Base-by-base conservation (phyloP, 2,888 invertebrate genomes). In the Chrysolina americana region DNA sequence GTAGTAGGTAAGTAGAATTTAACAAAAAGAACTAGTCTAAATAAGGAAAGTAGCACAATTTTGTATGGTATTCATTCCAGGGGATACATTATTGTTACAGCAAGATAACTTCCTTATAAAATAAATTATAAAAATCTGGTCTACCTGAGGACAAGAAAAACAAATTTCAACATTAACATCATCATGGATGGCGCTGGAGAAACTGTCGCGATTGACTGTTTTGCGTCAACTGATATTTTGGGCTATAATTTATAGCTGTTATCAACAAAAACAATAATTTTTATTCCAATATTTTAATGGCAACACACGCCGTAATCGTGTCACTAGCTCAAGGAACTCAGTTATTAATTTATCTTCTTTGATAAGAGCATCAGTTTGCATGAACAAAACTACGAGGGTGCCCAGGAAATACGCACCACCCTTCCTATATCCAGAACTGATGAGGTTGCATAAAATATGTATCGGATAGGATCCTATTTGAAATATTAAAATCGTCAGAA, bases 201-300 rank as follows among this genome's bases (percentile, higher is more conserved):
- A 48, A 17, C 53, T 10, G 21, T 0, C 13, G 13, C 19, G 9
- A 13, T 53, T 6, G 2, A 53, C 21, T 53, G 53, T 21, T 53
- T 21, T 53, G 21, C 53, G 13, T 53, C 53, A 53, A 53, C 53
- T 53, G 21, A 53, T 53, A 21, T 53, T 53, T 53, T 44, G 15
- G 8, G 0, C 19, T 53, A 21, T 15, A 53, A 23, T 23, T 21
- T 15, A 53, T 11, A 53, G 53, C 19, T 53, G 13, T 41, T 65
- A 65, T 21, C n/a, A 21, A 17, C 17, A 17, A 41, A 28, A 13
- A 15, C 15, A 36, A 44, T 21, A 23, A 23, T 17, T 13, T 65
- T 53, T 23, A 65, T 17, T 65, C 4, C 3, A 53, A 10, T 53
- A 53, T 5, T 2, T 53, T 5, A 23, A 53, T 21, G 53, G 21